Percentiles rank a stretch among this genome's conserved stretches.
These are phyloP conservation scores for Nibea coibor DNA, from an alignment of 2,113 vertebrate genomes.

Conservation along the genomic window DNA sequence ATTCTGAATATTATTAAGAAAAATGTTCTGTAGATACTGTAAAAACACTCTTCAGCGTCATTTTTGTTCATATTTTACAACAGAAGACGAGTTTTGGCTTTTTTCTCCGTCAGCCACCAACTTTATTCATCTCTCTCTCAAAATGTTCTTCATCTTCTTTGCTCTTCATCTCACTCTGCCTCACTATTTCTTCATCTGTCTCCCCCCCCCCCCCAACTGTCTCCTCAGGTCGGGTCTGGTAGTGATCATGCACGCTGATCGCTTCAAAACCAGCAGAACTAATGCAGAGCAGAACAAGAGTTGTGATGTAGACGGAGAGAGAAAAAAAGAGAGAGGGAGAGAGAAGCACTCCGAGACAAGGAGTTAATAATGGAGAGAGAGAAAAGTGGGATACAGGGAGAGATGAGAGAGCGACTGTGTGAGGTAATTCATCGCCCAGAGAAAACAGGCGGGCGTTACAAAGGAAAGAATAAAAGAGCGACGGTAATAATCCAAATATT, in stretches of 20 bases:
- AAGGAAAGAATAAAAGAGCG: constrained; percentile 61
- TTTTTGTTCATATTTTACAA: not conserved
- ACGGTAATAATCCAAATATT: constrained; percentile 78
- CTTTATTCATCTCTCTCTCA: constrained; percentile 16
- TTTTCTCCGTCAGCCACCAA: not conserved
- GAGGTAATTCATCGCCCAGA: constrained; percentile 67
- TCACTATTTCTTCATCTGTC: constrained; percentile 32
- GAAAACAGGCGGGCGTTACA: constrained; percentile 65
- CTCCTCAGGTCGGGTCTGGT: constrained; percentile 74
- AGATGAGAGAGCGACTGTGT: constrained; percentile 53
- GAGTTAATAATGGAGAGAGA: constrained; percentile 58
- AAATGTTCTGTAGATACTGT: not conserved
- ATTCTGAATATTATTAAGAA: not conserved
- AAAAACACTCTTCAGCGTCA: too few relatives aligned
- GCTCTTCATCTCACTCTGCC: constrained; percentile 9
- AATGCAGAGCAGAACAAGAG: constrained; percentile 77
- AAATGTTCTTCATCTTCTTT: not conserved
- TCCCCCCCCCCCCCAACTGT: constrained; percentile 26
- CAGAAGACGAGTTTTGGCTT: not conserved
- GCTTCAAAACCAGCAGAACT: constrained; percentile 83
- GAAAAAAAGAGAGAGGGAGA: constrained; percentile 11
- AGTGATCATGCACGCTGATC: constrained; percentile 80
- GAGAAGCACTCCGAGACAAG: constrained; percentile 29
- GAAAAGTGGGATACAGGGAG: constrained; percentile 38
- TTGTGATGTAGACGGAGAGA: constrained; percentile 58